phyloP scores from a whole-genome alignment of 2,113 vertebrate genomes.

The Rhineura floridana region DNA sequence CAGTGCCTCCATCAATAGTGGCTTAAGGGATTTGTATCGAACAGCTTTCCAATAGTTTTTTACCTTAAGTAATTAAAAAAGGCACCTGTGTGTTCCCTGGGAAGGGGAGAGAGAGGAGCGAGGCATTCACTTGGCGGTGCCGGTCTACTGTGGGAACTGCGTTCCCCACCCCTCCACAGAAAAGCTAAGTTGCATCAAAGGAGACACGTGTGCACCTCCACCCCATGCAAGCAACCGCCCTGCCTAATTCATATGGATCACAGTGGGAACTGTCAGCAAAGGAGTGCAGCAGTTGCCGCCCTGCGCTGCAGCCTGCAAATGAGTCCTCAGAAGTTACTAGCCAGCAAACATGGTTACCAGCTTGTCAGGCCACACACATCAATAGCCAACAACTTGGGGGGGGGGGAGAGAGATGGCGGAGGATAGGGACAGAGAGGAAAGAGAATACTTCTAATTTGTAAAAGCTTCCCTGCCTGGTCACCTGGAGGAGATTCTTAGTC shows the following conservation, averaged over 20 bases:
- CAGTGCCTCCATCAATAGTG: neutral
- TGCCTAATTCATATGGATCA: neutral
- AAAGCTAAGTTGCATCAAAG: neutral
- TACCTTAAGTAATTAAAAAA: slow-evolving; percentile 33
- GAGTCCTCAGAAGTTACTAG: neutral
- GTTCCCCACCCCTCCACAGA: neutral
- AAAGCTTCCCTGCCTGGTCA: neutral
- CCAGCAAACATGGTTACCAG: neutral
- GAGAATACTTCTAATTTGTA: neutral
- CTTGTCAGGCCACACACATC: neutral
- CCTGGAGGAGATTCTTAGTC: neutral
- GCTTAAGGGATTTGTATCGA: slow-evolving; percentile 43
- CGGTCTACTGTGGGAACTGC: fast-evolving
- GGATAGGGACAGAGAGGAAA: neutral
- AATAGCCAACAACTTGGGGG: neutral
- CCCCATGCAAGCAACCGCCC: neutral
- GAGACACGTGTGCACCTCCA: fast-evolving
- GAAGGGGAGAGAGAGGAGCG: neutral
- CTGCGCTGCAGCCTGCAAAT: neutral
- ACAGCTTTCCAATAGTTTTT: slow-evolving; percentile 16
- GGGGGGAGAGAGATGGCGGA: neutral
- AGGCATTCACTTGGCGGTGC: neutral
- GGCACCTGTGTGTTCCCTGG: slow-evolving; percentile 19
- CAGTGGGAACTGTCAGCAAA: neutral
- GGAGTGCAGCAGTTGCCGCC: neutral